Evolutionary conservation across 2,888 invertebrate genomes (phyloP).

Genomic region (Drosophila fungiperda): DNA sequence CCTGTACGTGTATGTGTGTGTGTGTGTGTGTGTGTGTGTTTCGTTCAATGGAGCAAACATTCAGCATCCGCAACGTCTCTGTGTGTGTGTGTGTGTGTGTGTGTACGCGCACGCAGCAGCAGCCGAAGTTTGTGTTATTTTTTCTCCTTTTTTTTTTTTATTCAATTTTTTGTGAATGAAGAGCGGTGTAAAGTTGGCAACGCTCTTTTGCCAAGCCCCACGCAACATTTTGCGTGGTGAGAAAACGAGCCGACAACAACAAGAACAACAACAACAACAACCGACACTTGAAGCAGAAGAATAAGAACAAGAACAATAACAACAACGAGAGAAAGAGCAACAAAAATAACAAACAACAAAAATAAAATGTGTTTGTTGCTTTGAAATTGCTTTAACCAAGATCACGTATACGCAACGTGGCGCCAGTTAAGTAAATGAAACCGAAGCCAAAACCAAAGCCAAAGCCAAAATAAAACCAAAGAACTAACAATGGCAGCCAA

Average conservation of each 20-base stretch:
- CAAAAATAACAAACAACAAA: background rate
- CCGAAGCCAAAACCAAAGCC: slow-evolving; percentile 7
- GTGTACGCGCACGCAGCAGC: slow-evolving; percentile 49
- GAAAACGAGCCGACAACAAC: slow-evolving; percentile 22
- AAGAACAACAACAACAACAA: slow-evolving; percentile 6
- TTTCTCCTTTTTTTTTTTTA: background rate
- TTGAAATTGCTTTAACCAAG: slow-evolving; percentile 30
- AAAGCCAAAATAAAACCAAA: background rate
- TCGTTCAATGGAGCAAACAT: slow-evolving; percentile 65
- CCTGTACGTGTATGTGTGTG: slow-evolving; percentile 32
- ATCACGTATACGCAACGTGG: slow-evolving; percentile 60
- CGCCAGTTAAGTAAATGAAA: slow-evolving; percentile 43
- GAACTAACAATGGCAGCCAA: background rate
- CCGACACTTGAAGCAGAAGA: slow-evolving; percentile 5
- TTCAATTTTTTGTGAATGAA: slow-evolving; percentile 12
- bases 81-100: slow-evolving; percentile 29
- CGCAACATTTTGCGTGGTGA: slow-evolving; percentile 52
- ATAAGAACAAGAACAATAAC: slow-evolving; percentile 2
- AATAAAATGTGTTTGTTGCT: slow-evolving; percentile 9
- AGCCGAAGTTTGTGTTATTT: slow-evolving; percentile 20
- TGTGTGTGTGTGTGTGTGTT: slow-evolving; percentile 17
- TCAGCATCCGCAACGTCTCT: slow-evolving; percentile 61
- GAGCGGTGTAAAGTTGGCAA: slow-evolving; percentile 34
- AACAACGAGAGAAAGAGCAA: background rate
- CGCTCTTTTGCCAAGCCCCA: slow-evolving; percentile 41